phyloP scores from a whole-genome alignment of 2,888 invertebrate species.

The Athalia rosae region DNA sequence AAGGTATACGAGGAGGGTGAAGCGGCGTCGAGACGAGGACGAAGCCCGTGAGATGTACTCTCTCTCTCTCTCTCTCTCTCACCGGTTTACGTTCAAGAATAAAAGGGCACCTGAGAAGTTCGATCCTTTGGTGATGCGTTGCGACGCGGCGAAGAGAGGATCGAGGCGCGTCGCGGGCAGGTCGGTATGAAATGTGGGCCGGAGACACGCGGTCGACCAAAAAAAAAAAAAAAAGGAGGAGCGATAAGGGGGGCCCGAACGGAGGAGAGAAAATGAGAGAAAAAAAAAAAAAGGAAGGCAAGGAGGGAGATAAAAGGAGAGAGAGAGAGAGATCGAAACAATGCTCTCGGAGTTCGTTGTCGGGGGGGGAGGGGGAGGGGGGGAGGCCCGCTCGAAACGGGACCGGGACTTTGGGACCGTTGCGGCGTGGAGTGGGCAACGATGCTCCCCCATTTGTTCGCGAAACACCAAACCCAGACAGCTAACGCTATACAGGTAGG shows the following conservation, averaged over 20 bases:
- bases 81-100: constrained; percentile 17
- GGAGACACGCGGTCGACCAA: constrained; percentile 7
- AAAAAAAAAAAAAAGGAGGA: constrained; percentile 4
- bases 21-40: constrained; percentile 49
- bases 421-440: constrained; percentile 58
- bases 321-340: constrained; percentile 30
- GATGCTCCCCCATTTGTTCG: constrained; percentile 72
- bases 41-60: not conserved
- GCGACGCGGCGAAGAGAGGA: constrained; percentile 20
- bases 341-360: constrained; percentile 32
- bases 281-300: constrained; percentile 47
- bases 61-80: not conserved
- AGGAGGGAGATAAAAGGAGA: constrained; percentile 36
- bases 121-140: constrained; percentile 9
- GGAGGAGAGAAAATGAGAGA: not conserved
- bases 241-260: constrained; percentile 11
- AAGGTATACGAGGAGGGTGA: constrained; percentile 57
- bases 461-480: constrained; percentile 68
- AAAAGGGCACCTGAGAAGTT: constrained; percentile 40
- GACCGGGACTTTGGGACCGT: constrained; percentile 14
- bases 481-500: constrained; percentile 50
- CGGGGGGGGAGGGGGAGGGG: too few species aligned
- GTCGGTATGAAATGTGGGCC: constrained; percentile 18
- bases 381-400: constrained; percentile 32
- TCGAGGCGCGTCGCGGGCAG: not conserved